Evolutionary conservation across 2,888 invertebrate species (phyloP).

Genomic region (Nymphalis polychloros): DNA sequence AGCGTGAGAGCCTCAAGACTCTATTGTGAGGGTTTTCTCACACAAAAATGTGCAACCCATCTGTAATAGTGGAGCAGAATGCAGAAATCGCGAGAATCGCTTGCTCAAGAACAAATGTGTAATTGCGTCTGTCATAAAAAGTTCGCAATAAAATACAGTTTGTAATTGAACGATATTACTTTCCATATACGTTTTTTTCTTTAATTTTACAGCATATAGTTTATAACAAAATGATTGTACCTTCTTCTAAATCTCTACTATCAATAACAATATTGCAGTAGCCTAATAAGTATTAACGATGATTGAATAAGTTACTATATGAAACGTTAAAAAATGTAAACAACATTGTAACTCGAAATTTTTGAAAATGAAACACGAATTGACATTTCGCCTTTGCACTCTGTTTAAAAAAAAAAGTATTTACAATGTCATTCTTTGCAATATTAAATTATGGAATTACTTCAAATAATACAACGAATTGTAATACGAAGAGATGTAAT

Average conservation of each 20-base stretch:
- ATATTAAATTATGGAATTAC: too few species aligned
- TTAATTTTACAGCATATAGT: neutral
- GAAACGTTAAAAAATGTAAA: too few species aligned
- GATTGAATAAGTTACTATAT: neutral
- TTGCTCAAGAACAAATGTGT: slow-evolving; percentile 31
- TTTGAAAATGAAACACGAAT: too few species aligned
- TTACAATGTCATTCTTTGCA: too few species aligned
- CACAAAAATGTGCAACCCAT: slow-evolving; percentile 62
- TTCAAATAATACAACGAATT: too few species aligned
- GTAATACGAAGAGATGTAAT: too few species aligned
- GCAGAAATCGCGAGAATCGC: slow-evolving; percentile 61
- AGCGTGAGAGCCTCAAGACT: slow-evolving; percentile 63
- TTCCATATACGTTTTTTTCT: neutral
- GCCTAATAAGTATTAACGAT: neutral
- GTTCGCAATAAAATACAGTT: slow-evolving; percentile 12
- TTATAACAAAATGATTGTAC: too few species aligned
- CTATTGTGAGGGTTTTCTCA: slow-evolving; percentile 71
- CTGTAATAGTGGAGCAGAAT: slow-evolving; percentile 63
- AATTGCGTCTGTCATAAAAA: slow-evolving; percentile 24
- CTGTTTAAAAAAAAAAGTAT: too few species aligned
- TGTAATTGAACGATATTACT: neutral
- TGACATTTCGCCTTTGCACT: too few species aligned
- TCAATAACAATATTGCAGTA: too few species aligned
- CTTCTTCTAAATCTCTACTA: too few species aligned
- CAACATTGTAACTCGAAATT: too few species aligned